Evolutionary conservation across 30 jellyfish, hydroid and myxozoan genomes (phyloP).

Genomic region (Sanderia malayensis): DNA sequence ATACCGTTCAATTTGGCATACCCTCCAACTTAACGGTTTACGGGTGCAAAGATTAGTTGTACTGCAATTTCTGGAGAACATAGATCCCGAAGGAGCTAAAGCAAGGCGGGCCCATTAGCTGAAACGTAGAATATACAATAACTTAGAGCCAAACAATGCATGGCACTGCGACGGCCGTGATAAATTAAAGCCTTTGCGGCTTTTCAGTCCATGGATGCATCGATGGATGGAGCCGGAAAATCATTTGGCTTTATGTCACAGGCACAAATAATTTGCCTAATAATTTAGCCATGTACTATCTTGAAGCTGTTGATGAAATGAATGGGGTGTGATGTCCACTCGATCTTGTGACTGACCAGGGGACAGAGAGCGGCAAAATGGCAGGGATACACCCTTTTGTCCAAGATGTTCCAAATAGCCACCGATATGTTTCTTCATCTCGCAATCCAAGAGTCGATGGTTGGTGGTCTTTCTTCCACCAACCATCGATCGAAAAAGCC

Average conservation of each 20-base stretch:
- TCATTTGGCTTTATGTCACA: conserved; percentile 56
- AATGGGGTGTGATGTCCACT: conserved; percentile 41
- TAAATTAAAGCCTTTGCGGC: conserved; percentile 40
- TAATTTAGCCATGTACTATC: conserved; percentile 15
- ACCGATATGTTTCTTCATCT: conserved; percentile 40
- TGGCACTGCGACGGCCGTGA: conserved; percentile 62
- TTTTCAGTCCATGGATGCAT: conserved; percentile 57
- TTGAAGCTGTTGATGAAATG: background rate
- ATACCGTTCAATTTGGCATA: conserved; percentile 30
- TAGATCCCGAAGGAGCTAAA: conserved; percentile 32
- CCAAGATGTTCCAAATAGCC: conserved; percentile 23
- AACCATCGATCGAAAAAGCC: background rate
- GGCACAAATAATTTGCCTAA: conserved; percentile 38
- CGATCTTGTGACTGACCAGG: conserved; percentile 32
- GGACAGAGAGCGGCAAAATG: conserved; percentile 43
- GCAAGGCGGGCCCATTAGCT: background rate
- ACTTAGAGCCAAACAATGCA: conserved; percentile 36
- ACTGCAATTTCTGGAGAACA: conserved; percentile 3
- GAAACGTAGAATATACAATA: conserved; percentile 14
- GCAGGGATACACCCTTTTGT: conserved; percentile 39
- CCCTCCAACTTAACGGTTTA: conserved; percentile 26
- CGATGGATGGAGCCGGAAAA: conserved; percentile 46
- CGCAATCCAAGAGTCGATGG: conserved; percentile 45
- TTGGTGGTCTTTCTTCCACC: conserved; percentile 37
- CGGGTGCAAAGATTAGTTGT: conserved; percentile 34